Conservation (phyloP, 2,888 invertebrate genomes). For the Cheilosia urbana region DNA sequence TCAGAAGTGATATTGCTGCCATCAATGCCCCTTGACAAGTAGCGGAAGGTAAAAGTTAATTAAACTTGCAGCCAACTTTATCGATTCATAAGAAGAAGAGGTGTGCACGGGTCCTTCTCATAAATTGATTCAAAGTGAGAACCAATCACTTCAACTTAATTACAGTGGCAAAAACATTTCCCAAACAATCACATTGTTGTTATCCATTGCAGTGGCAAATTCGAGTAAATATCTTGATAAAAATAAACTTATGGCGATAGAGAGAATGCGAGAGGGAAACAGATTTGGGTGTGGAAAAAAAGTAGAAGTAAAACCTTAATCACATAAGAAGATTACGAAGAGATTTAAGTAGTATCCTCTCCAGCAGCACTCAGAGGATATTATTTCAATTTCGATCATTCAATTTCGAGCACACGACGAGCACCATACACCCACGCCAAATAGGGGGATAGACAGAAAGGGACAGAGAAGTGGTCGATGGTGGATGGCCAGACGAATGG, state of each 20-base stretch:
- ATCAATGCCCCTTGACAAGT: too few species aligned
- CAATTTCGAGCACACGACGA: background rate
- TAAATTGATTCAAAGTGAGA: too few species aligned
- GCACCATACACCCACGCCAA: too few species aligned
- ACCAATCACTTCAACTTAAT: too few species aligned
- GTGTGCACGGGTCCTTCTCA: too few species aligned
- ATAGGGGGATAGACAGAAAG: too few species aligned
- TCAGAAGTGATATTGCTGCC: too few species aligned
- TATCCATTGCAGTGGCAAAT: background rate
- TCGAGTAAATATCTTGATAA: background rate
- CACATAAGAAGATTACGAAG: conserved; percentile 14
- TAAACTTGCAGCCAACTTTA: too few species aligned
- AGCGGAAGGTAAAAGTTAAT: too few species aligned
- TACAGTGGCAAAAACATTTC: too few species aligned
- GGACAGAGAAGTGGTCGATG: conserved; percentile 4
- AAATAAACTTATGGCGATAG: background rate
- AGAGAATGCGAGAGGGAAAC: background rate
- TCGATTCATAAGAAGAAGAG: too few species aligned
- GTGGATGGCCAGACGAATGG: background rate
- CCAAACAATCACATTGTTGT: too few species aligned
- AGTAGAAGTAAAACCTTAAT: background rate
- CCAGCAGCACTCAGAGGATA: background rate
- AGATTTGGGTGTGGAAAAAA: background rate
- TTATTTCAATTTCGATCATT: conserved; percentile 4
- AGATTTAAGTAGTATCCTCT: background rate